phyloP scores from a whole-genome alignment of 2,797 vertebrate species.

The Takifugu ocellatus region DNA sequence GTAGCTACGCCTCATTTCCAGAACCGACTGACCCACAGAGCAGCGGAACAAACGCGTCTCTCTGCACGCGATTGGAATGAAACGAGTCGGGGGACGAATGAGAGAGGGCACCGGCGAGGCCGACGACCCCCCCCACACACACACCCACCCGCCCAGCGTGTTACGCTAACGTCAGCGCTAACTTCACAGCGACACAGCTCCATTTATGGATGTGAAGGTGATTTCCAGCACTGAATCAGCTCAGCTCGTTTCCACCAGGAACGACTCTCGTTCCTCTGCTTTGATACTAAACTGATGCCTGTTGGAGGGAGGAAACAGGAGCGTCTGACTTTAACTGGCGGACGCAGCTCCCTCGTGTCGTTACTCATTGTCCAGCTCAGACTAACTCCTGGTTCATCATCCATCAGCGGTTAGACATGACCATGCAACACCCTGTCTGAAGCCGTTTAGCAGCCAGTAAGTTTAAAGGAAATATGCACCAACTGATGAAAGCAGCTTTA shows the following conservation, averaged over 20 bases:
- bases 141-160: constrained; percentile 15
- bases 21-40: constrained; percentile 58
- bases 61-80: constrained; percentile 59
- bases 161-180: constrained; percentile 51
- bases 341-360: no score
- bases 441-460: no score
- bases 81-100: constrained; percentile 42
- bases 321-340: no score
- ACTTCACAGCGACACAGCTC: constrained; percentile 57
- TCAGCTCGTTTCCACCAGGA: constrained; percentile 54
- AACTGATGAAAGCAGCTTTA: no score
- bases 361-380: no score
- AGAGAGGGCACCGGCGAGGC: constrained; percentile 12
- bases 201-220: constrained; percentile 18
- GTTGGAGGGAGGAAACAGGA: no score
- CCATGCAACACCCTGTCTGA: no score
- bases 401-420: no score
- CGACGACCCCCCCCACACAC: constrained; percentile 5
- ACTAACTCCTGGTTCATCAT: no score
- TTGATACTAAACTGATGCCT: no score
- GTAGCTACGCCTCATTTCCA: constrained; percentile 53
- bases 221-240: constrained; percentile 36
- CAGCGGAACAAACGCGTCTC: constrained; percentile 45
- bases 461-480: no score
- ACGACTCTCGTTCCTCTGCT: constrained; percentile 28